Conservation (phyloP, 2,113 vertebrate genomes). For the Trachemys scripta region DNA sequence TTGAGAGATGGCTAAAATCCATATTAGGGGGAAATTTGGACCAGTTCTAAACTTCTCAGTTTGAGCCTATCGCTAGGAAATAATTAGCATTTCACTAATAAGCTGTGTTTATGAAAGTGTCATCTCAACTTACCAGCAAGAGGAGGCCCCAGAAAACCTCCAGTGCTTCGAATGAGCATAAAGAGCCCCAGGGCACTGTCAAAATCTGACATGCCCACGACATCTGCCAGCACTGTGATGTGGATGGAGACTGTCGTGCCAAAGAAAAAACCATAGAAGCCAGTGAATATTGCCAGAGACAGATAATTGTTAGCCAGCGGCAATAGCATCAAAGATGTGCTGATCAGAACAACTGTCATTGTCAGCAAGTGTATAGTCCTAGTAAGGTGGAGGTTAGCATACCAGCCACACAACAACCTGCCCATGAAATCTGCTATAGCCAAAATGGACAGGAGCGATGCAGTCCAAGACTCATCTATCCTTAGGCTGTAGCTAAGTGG, state of each 20-base stretch:
- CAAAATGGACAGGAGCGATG: constrained; percentile 78
- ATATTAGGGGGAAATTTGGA: background rate
- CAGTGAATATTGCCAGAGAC: constrained; percentile 71
- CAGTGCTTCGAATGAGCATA: constrained; percentile 82
- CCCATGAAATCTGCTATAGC: constrained; percentile 79
- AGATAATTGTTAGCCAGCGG: constrained; percentile 77
- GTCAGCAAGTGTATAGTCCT: constrained; percentile 82
- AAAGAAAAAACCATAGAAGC: constrained; percentile 82
- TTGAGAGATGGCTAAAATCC: background rate
- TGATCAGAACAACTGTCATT: constrained; percentile 73
- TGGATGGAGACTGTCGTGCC: constrained; percentile 81
- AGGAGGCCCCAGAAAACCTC: constrained; percentile 80
- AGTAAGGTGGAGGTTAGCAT: constrained; percentile 75
- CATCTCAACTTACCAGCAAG: constrained; percentile 67
- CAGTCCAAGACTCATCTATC: constrained; percentile 78
- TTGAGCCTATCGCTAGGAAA: background rate
- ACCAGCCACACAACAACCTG: constrained; percentile 80
- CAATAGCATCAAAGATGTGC: constrained; percentile 78
- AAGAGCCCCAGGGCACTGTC: constrained; percentile 82
- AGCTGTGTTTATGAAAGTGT: background rate
- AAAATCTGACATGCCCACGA: constrained; percentile 80
- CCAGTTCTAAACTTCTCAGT: background rate
- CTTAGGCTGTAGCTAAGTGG: constrained; percentile 79
- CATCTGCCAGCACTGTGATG: constrained; percentile 81
- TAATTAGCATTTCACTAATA: background rate